Evolutionary conservation across 2,888 invertebrate species (phyloP), one percentile per base, ranked within the genome.

Genomic region (Venusia cambrica): DNA sequence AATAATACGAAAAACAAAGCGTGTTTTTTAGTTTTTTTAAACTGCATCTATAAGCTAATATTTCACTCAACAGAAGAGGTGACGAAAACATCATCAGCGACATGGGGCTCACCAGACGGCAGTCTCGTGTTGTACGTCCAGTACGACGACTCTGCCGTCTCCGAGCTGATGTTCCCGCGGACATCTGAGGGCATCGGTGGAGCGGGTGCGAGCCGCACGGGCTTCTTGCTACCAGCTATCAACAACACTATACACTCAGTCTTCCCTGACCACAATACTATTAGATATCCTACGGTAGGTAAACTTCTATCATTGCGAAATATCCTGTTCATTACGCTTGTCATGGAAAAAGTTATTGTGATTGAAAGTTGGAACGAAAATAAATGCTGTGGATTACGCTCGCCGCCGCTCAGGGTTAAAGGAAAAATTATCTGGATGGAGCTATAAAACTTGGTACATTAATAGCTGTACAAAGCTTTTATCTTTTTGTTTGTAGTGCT

Each of bases 41-140:
- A n/a, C n/a, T n/a, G n/a, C n/a, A n/a, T n/a, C n/a, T n/a, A n/a
- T n/a, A n/a, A n/a, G n/a, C n/a, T n/a, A n/a, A n/a, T n/a, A 16
- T 31, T 36, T 73, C 19, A 9, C 7, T 10, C 17, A 76, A 17
- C 89, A 96, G 97, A 97, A 90, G 97, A 97, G 87, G 93, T 97
- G 64, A 89, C 97, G 63, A 91, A 92, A 51, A 89, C 89, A 48
- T 92, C 91, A 36, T 91, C 94, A 64, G 97, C 97, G 25, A 87
- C 95, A 54, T 98, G 98, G 98, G 92, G 94, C 71, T 95, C 92
- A 34, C 87, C 90, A 7, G 94, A 95, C 71, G 97, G 97, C 28
- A 89, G 91, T 17, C 92, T 93, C 62, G 90, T 98, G 40, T 90
- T 97, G 70, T 98, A 92, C 80, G 95, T 94, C 31, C 91, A 92